phyloP scores from a whole-genome alignment of 2,113 vertebrate species.

The Larimichthys polyactis region DNA sequence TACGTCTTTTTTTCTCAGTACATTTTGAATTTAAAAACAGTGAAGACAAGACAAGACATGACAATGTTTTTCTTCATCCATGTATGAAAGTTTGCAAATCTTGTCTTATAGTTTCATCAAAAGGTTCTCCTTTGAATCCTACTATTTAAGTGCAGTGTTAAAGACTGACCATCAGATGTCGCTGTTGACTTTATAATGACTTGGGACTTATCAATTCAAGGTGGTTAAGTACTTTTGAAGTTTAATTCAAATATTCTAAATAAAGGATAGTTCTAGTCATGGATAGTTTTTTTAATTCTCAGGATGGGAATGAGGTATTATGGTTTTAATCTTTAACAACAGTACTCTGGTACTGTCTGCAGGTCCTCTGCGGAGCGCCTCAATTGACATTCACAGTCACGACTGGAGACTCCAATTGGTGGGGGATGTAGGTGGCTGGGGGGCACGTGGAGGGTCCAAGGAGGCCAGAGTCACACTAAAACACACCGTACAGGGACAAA shows the following conservation, averaged over 20 bases:
- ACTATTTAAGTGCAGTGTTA: neutral
- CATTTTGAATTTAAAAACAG: too few species aligned
- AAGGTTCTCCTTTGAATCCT: neutral
- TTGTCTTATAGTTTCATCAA: neutral
- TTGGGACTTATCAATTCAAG: neutral
- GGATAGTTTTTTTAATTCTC: too few species aligned
- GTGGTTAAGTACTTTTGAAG: neutral
- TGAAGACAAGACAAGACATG: too few species aligned
- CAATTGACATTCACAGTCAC: slow-evolving; percentile 48
- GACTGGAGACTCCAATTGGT: slow-evolving; percentile 49
- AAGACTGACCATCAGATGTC: slow-evolving; percentile 24
- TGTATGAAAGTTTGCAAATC: neutral
- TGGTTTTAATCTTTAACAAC: too few species aligned
- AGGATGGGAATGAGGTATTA: too few species aligned
- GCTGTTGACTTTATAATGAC: neutral
- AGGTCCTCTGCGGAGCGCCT: slow-evolving; percentile 72
- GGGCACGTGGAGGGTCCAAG: slow-evolving; percentile 54
- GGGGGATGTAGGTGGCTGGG: slow-evolving; percentile 73
- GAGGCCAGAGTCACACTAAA: slow-evolving; percentile 75
- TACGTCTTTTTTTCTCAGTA: too few species aligned
- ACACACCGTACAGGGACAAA: slow-evolving; percentile 48
- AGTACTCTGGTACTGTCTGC: neutral
- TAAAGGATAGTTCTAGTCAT: too few species aligned
- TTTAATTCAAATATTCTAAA: neutral
- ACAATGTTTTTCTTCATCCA: neutral